Conservation (phyloP, 2,888 invertebrate genomes). For the Graphium colonna region DNA sequence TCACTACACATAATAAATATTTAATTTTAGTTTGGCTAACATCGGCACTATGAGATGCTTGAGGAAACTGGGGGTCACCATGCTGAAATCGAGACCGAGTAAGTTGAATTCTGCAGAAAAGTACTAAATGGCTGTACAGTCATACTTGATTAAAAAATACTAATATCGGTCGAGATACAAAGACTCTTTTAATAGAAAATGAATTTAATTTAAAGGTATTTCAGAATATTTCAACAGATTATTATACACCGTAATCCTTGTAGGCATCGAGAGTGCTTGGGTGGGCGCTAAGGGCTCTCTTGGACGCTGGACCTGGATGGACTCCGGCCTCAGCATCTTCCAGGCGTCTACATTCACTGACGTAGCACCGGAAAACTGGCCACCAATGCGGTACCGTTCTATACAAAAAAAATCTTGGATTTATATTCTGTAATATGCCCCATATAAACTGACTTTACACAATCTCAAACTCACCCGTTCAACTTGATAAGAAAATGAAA, state of each 20-base stretch:
- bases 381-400: slow-evolving; percentile 54
- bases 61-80: slow-evolving; percentile 58
- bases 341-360: slow-evolving; percentile 38
- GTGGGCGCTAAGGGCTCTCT: slow-evolving; percentile 63
- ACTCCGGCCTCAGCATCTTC: slow-evolving; percentile 61
- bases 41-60: slow-evolving; percentile 61
- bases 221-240: too few relatives aligned
- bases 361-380: slow-evolving; percentile 42
- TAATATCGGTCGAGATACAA: too few relatives aligned
- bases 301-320: slow-evolving; percentile 69
- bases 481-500: too few relatives aligned
- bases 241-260: too few relatives aligned
- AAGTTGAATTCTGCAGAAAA: slow-evolving; percentile 34
- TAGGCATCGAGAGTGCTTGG: slow-evolving; percentile 77
- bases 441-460: too few relatives aligned
- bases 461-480: too few relatives aligned
- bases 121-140: too few relatives aligned
- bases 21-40: slow-evolving; percentile 60
- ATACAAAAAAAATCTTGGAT: neutral
- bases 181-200: too few relatives aligned
- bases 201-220: too few relatives aligned
- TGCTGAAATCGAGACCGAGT: slow-evolving; percentile 72
- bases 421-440: too few relatives aligned
- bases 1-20: neutral
- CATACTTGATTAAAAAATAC: too few relatives aligned